A percentile compares a stretch with the other conserved stretches of the same genome.
These are phyloP conservation scores for Crenichthys baileyi DNA, from an alignment of 2,797 vertebrate species.

Conservation along the genomic window DNA sequence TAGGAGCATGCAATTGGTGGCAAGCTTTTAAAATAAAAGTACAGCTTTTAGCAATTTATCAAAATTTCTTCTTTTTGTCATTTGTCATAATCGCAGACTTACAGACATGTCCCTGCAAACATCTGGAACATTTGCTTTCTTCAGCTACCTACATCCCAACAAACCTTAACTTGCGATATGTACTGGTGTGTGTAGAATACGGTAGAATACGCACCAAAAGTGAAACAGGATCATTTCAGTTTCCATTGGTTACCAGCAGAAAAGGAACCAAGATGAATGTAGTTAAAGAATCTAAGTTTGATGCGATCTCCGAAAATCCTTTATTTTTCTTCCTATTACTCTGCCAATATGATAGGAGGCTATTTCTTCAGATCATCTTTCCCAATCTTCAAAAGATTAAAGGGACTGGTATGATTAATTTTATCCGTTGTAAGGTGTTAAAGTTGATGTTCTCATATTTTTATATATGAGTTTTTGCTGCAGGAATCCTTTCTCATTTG, in stretches of 20 bases:
- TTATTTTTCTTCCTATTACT: neutral
- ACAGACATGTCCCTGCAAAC: neutral
- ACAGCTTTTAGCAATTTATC: neutral
- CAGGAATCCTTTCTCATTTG: too few species aligned
- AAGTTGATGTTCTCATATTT: too few species aligned
- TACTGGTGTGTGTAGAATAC: neutral
- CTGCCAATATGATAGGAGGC: neutral
- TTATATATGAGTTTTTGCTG: too few species aligned
- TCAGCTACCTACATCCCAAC: neutral
- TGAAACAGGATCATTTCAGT: neutral
- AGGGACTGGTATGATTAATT: too few species aligned
- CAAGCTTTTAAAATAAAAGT: neutral
- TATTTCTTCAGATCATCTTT: neutral
- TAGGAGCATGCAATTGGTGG: neutral
- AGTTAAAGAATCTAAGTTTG: neutral
- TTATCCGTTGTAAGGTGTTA: too few species aligned
- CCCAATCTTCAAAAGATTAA: neutral
- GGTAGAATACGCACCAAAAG: neutral
- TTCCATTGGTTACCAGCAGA: neutral
- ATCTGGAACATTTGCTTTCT: neutral
- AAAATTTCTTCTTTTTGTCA: neutral
- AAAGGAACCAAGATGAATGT: neutral
- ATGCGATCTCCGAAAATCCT: neutral
- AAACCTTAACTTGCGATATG: neutral
- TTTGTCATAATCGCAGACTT: neutral